A percentile compares a stretch with the other conserved stretches of the same genome.
phyloP scores from a whole-genome alignment of 2,888 invertebrate genomes.

The Liopterus haemorrhoidalis region DNA sequence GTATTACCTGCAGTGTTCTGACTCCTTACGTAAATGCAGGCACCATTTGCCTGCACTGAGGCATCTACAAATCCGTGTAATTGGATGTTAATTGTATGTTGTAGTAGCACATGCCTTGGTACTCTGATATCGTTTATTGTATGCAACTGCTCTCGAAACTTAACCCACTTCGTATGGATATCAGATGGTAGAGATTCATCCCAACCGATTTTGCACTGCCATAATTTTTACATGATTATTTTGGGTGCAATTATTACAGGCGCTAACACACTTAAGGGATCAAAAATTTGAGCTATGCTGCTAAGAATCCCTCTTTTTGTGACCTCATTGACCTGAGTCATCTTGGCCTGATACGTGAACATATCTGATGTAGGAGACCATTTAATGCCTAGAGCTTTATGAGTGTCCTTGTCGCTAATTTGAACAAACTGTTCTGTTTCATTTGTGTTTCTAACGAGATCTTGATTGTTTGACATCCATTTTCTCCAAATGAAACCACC shows the following conservation, averaged over 20 bases:
- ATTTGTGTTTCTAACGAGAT: not conserved
- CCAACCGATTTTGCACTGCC: conserved; percentile 19
- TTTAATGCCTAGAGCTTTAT: conserved; percentile 6
- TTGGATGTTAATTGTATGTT: conserved; percentile 6
- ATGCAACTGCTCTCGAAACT: conserved; percentile 9
- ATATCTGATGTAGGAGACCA: conserved; percentile 3
- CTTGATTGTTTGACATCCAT: conserved; percentile 24
- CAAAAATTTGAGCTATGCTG: conserved; percentile 12
- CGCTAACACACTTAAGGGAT: conserved; percentile 18
- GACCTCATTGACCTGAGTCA: not conserved
- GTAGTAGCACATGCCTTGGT: not conserved
- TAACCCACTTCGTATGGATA: conserved; percentile 10
- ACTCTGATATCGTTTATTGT: conserved; percentile 10
- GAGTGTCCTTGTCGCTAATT: not conserved
- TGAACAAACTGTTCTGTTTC: not conserved
- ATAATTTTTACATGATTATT: conserved; percentile 20
- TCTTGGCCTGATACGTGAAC: conserved; percentile 1
- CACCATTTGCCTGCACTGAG: conserved; percentile 27
- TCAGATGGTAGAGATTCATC: conserved; percentile 19
- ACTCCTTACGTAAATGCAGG: conserved; percentile 27
- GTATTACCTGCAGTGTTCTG: conserved; percentile 1
- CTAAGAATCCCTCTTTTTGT: conserved; percentile 13
- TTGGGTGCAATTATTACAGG: conserved; percentile 16
- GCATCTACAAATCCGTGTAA: conserved; percentile 30
- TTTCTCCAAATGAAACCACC: conserved; percentile 26